phyloP scores from a whole-genome alignment of 1,140 invertebrate genomes.

The Forficula auricularia region DNA sequence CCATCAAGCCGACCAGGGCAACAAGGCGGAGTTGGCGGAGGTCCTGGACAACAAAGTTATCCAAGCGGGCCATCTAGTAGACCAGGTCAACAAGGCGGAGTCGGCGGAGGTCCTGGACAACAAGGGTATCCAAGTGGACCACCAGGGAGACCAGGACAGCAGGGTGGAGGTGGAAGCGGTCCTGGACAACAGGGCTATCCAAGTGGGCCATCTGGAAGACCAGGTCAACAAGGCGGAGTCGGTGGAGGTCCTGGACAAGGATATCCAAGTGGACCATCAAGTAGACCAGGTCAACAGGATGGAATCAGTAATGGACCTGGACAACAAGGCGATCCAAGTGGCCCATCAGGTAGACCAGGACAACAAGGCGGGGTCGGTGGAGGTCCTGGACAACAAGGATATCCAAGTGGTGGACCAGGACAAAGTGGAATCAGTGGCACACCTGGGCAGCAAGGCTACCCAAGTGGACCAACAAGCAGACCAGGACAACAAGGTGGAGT shows the following conservation, averaged over 20 bases:
- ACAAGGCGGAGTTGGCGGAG: too few species aligned
- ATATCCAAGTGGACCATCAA: too few species aligned
- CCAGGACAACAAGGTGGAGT: constrained; percentile 2
- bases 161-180: constrained; percentile 9
- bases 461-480: constrained; percentile 2
- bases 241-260: not conserved
- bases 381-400: not conserved
- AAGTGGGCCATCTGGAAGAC: constrained; percentile 5
- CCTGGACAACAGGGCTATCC: too few species aligned
- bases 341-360: constrained; percentile 4
- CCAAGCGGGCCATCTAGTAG: too few species aligned
- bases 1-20: constrained; percentile 1
- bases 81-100: constrained; percentile 11
- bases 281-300: too few species aligned
- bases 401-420: constrained; percentile 16
- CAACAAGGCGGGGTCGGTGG: too few species aligned
- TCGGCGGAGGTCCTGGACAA: too few species aligned
- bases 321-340: not conserved
- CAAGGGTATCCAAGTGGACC: too few species aligned
- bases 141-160: constrained; percentile 16
- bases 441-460: too few species aligned
- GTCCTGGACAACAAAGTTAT: too few species aligned
- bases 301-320: too few species aligned
- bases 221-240: not conserved
- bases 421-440: constrained; percentile 12